phyloP scores from a whole-genome alignment of 2,113 vertebrate species.

The Phodopus roborovskii region DNA sequence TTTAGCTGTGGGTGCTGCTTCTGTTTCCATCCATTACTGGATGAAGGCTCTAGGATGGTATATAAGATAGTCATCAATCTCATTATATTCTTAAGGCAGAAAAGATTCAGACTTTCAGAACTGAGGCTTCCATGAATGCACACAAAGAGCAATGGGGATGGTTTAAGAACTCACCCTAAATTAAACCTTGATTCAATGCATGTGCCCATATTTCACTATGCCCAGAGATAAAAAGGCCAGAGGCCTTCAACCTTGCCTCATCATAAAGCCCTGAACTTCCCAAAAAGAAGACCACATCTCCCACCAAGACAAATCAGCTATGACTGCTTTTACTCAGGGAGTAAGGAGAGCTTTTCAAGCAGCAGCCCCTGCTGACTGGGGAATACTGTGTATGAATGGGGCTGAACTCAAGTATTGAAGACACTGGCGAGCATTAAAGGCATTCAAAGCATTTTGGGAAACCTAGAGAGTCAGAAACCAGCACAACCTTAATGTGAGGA shows the following conservation, averaged over 20 bases:
- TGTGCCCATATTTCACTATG: rapidly evolving
- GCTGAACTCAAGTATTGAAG: neutral
- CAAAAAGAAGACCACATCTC: rapidly evolving
- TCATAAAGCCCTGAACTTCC: neutral
- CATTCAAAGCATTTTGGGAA: neutral
- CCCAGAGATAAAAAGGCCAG: neutral
- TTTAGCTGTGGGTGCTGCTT: too few relatives aligned
- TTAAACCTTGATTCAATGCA: neutral
- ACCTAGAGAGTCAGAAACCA: neutral
- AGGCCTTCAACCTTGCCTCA: neutral
- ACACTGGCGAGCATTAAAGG: neutral
- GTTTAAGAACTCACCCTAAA: neutral
- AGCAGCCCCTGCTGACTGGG: neutral
- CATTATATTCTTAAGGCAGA: neutral
- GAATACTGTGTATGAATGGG: neutral
- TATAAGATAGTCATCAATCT: too few relatives aligned
- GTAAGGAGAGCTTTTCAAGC: too few relatives aligned
- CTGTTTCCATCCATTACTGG: too few relatives aligned
- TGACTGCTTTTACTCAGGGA: neutral
- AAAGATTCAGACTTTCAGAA: neutral
- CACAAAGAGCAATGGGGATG: rapidly evolving
- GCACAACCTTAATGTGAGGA: neutral
- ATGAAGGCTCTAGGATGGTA: too few relatives aligned
- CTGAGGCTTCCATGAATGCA: neutral
- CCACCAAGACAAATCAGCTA: too few relatives aligned